Conservation (phyloP, 2,888 invertebrate genomes). For the Hydrotaea diabolus region DNA sequence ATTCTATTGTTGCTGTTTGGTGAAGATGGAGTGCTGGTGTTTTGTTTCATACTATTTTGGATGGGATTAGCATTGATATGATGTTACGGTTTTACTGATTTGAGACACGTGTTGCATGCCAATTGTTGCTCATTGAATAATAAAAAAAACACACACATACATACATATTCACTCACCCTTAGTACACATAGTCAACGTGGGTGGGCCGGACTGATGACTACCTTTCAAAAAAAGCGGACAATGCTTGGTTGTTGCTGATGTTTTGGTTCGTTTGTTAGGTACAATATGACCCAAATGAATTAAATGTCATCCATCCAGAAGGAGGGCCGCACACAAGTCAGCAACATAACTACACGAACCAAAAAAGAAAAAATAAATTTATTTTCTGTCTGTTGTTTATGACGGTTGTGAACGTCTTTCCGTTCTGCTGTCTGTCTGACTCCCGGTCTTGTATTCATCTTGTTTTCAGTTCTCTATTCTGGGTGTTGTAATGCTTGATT, state of each 20-base stretch:
- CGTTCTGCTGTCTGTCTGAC: neutral
- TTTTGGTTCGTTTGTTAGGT: conserved; percentile 37
- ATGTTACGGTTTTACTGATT: conserved; percentile 61
- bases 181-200: neutral
- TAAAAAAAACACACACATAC: conserved; percentile 34
- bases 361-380: conserved; percentile 21
- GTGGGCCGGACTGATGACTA: neutral
- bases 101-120: conserved; percentile 65
- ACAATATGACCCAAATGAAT: conserved; percentile 52
- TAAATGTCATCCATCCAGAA: conserved; percentile 22
- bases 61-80: conserved; percentile 60
- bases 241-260: conserved; percentile 24
- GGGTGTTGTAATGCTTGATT: neutral
- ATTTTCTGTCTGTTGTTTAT: conserved; percentile 38
- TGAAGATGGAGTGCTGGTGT: conserved; percentile 13
- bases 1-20: conserved; percentile 14
- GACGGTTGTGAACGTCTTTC: neutral
- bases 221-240: neutral
- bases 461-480: neutral
- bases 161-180: neutral
- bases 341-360: neutral
- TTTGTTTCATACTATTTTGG: conserved; percentile 25
- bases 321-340: too few relatives aligned
- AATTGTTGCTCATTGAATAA: conserved; percentile 65
- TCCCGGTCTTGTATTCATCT: neutral